Percentiles rank a stretch among this genome's conserved stretches.
Conservation (phyloP, 2,888 invertebrate genomes). For the Spodoptera picta region DNA sequence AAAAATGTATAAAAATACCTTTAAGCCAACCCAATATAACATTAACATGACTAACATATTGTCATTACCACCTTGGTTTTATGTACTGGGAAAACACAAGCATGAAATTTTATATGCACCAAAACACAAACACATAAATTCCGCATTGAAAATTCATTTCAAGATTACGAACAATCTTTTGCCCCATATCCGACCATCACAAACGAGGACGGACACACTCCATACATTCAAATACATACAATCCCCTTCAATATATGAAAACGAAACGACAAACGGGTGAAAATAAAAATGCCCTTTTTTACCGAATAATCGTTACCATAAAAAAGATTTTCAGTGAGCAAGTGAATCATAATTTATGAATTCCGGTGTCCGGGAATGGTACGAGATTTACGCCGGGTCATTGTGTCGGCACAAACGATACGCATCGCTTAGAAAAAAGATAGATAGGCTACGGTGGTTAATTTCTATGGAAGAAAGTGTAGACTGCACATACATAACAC, state of each 20-base stretch:
- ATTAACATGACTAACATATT: no score
- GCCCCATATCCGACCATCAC: constrained; percentile 17
- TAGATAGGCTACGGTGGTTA: constrained; percentile 42
- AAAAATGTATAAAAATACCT: no score
- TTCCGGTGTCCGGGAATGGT: constrained; percentile 81
- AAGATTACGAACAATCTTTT: constrained; percentile 9
- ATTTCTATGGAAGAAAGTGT: constrained; percentile 35
- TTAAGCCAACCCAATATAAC: no score
- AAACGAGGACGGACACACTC: constrained; percentile 37
- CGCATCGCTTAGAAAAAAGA: constrained; percentile 61
- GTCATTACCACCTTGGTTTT: no score
- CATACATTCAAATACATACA: constrained; percentile 49
- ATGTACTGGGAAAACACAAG: no score
- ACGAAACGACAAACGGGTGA: constrained; percentile 78
- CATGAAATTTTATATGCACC: no score
- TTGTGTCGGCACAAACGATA: constrained; percentile 81
- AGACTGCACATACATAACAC: neutral
- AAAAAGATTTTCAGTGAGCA: constrained; percentile 89
- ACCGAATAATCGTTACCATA: constrained; percentile 87
- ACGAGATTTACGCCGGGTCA: constrained; percentile 87
- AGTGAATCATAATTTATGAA: constrained; percentile 89
- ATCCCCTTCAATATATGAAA: constrained; percentile 65
- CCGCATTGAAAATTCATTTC: neutral
- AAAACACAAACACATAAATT: neutral
- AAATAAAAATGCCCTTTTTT: constrained; percentile 84